phyloP scores from a whole-genome alignment of 2,113 vertebrate species.

The Fukomys damarensis region DNA sequence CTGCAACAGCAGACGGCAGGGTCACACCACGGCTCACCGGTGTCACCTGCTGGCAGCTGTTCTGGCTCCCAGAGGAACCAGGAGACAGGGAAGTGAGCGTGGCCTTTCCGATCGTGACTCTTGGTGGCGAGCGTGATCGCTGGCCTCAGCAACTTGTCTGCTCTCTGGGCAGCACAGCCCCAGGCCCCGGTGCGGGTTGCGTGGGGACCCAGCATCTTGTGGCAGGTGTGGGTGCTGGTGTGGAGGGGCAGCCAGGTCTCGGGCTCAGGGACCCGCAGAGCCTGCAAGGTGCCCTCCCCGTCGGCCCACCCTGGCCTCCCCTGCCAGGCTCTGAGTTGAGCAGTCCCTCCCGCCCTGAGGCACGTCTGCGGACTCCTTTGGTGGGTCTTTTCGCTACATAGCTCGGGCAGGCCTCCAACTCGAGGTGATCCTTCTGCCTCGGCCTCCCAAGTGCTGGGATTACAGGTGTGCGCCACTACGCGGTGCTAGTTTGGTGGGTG shows the following conservation, averaged over 20 bases:
- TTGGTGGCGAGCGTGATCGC: not conserved
- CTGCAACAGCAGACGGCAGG: not conserved
- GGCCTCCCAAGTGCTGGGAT: no score
- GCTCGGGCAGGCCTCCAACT: no score
- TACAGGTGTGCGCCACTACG: no score
- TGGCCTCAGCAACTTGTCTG: not conserved
- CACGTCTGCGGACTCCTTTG: accelerated
- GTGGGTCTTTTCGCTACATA: not conserved
- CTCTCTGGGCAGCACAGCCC: not conserved
- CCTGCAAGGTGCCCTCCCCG: not conserved
- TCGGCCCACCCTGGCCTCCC: not conserved
- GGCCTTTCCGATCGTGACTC: not conserved
- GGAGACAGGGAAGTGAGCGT: not conserved
- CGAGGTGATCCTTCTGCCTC: no score
- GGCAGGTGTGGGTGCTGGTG: not conserved
- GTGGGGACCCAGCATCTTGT: no score
- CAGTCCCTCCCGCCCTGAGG: not conserved
- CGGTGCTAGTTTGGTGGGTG: no score
- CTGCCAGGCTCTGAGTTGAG: not conserved
- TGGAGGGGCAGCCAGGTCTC: no score
- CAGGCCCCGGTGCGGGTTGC: no score
- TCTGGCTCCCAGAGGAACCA: not conserved
- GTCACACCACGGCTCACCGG: not conserved
- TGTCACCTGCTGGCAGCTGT: not conserved
- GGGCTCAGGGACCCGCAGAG: no score